A percentile compares a stretch with the other conserved stretches of the same genome.
Evolutionary conservation across 1,140 invertebrate species (phyloP).

Genomic region (Formica selysi): DNA sequence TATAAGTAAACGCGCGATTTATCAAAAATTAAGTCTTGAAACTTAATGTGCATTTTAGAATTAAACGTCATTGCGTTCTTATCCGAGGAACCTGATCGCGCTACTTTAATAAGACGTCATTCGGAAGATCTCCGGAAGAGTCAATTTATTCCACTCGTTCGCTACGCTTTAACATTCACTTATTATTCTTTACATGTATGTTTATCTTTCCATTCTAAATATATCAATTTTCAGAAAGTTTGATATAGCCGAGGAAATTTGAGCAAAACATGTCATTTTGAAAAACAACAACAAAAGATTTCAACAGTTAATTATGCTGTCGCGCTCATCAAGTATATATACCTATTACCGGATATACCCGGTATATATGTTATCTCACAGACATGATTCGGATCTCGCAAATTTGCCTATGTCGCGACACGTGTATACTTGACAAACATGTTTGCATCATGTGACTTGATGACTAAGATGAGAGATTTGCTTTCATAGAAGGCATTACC

Average conservation of each 20-base stretch:
- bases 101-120: conserved; percentile 52
- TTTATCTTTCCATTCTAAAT: neutral
- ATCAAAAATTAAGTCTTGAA: neutral
- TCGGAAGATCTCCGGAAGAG: conserved; percentile 52
- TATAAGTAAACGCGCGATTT: neutral
- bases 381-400: conserved; percentile 20
- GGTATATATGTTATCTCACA: conserved; percentile 28
- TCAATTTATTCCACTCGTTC: conserved; percentile 45
- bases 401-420: conserved; percentile 30
- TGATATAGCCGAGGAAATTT: neutral
- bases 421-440: conserved; percentile 32
- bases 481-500: neutral
- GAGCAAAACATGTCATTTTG: neutral
- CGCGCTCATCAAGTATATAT: neutral
- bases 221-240: neutral
- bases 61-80: conserved; percentile 8
- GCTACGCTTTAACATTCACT: neutral
- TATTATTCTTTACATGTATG: neutral
- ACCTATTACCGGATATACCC: conserved; percentile 30
- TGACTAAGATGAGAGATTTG: neutral
- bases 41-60: neutral
- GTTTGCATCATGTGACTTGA: conserved; percentile 1
- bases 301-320: conserved; percentile 7
- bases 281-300: neutral
- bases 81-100: conserved; percentile 28